A percentile compares a stretch with the other conserved stretches of the same genome.
Evolutionary conservation across 2,888 invertebrate genomes (phyloP).

Genomic region (Lithodes maja): DNA sequence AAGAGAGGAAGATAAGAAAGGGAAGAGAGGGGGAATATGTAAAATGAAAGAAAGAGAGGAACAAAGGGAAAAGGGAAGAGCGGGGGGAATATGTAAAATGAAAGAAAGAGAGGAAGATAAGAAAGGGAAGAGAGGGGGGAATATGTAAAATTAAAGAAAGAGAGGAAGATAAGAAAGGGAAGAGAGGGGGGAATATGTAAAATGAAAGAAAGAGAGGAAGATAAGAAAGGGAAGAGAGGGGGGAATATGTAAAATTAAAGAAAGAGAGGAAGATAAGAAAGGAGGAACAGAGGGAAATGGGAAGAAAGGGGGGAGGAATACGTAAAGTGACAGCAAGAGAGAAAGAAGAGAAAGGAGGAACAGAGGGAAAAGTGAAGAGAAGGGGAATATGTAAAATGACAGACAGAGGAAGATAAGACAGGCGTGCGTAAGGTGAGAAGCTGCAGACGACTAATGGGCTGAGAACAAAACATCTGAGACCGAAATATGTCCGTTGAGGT

Average conservation of each 20-base stretch:
- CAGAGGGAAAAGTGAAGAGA: background rate
- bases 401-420: background rate
- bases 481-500: too few relatives aligned
- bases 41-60: background rate
- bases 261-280: background rate
- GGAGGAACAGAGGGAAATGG: background rate
- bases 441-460: background rate
- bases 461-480: too few relatives aligned
- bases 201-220: background rate
- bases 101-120: background rate
- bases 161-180: background rate
- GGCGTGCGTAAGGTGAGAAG: background rate
- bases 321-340: background rate
- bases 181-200: background rate
- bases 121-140: background rate
- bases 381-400: background rate
- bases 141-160: too few relatives aligned
- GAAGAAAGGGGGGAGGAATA: background rate
- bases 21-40: background rate
- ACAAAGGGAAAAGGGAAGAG: background rate
- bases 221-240: background rate
- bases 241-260: background rate
- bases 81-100: background rate
- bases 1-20: background rate
- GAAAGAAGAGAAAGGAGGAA: background rate